These are phyloP conservation scores for Trigoniulus corallinus DNA, from an alignment of 1,140 invertebrate genomes.

Conservation along the genomic window DNA sequence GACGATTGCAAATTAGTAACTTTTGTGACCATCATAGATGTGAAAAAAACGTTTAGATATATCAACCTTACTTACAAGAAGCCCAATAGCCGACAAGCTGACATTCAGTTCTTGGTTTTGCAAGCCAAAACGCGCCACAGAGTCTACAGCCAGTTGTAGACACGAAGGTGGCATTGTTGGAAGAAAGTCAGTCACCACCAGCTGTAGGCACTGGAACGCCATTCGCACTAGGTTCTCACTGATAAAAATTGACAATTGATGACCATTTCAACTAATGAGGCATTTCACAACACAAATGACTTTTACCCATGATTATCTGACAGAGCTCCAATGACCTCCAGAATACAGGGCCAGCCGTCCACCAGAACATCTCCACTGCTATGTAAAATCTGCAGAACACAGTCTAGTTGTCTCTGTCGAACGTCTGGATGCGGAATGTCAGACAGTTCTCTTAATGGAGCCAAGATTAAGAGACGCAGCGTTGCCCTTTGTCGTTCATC, in stretches of 20 bases:
- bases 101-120: conserved; percentile 97
- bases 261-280: neutral
- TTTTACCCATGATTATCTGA: conserved; percentile 73
- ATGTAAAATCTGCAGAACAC: conserved; percentile 81
- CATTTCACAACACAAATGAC: conserved; percentile 3
- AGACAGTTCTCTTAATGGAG: conserved; percentile 77
- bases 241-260: conserved; percentile 15
- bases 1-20: conserved; percentile 4
- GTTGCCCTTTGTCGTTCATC: conserved; percentile 70
- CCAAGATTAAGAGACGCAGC: conserved; percentile 36
- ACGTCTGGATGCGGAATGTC: conserved; percentile 80
- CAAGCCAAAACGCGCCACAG: conserved; percentile 86
- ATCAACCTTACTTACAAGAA: conserved; percentile 52
- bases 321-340: conserved; percentile 86
- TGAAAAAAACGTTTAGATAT: conserved; percentile 3
- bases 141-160: conserved; percentile 78
- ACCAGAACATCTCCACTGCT: conserved; percentile 75
- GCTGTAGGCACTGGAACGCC: conserved; percentile 88
- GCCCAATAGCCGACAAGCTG: conserved; percentile 88
- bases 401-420: conserved; percentile 83
- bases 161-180: conserved; percentile 72
- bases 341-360: conserved; percentile 85
- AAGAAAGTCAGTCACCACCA: conserved; percentile 92
- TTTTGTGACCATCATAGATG: conserved; percentile 1
- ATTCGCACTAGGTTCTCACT: conserved; percentile 80